Evolutionary conservation across 53 echinoderm and acorn worm genomes (phyloP).

Genomic region (Paelopatides confundens): DNA sequence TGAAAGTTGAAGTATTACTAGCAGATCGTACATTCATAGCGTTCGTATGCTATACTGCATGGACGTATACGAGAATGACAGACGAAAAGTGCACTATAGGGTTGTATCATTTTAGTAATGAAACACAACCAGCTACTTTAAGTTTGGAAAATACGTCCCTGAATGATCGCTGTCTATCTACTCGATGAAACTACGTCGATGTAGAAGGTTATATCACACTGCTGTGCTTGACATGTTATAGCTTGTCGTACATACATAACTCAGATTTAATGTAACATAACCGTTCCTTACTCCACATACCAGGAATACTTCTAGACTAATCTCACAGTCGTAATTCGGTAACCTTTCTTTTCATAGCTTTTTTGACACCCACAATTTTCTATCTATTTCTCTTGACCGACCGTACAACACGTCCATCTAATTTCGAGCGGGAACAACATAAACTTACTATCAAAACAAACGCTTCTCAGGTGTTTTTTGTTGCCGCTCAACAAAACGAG

Average conservation of each 20-base stretch:
- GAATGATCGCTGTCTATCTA: no score
- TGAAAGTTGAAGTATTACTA: no score
- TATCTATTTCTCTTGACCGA: conserved; percentile 3
- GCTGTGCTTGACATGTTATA: no score
- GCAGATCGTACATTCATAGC: no score
- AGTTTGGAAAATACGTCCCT: no score
- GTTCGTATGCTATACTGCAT: no score
- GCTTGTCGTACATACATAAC: neutral
- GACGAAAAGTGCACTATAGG: no score
- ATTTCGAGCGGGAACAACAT: neutral
- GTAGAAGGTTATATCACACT: no score
- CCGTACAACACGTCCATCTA: neutral
- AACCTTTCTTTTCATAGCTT: neutral
- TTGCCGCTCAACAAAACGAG: neutral
- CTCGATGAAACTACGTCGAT: no score
- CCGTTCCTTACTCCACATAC: conserved; percentile 3
- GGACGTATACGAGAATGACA: no score
- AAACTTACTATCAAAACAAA: neutral
- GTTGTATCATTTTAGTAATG: no score
- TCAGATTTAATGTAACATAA: neutral
- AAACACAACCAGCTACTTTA: no score
- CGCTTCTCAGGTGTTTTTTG: conserved; percentile 32
- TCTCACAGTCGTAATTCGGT: neutral
- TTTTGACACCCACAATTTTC: neutral
- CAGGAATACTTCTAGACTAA: neutral